Conservation (phyloP, 1,140 invertebrate species). For the Charaxes varanes region DNA sequence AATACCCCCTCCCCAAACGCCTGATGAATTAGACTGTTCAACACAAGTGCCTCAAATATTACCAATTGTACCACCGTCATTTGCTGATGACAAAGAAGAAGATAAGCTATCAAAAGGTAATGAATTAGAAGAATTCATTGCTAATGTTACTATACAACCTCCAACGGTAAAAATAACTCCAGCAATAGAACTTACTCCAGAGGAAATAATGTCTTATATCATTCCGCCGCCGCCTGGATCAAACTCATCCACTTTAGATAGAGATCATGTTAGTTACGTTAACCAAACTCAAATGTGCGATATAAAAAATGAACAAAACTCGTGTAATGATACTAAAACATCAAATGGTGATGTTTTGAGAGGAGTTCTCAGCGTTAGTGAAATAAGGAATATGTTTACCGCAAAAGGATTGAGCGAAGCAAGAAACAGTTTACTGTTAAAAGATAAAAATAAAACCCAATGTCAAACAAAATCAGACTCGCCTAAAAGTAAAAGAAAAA, state of each 20-base stretch:
- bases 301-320: slow-evolving; percentile 32
- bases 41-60: slow-evolving; percentile 77
- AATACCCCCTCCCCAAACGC: slow-evolving; percentile 88
- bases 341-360: slow-evolving; percentile 66
- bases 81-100: slow-evolving; percentile 76
- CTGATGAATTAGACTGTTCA: slow-evolving; percentile 82
- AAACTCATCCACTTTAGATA: slow-evolving; percentile 58
- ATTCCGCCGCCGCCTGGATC: slow-evolving; percentile 85
- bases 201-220: slow-evolving; percentile 86
- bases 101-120: slow-evolving; percentile 37
- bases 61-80: slow-evolving; percentile 81
- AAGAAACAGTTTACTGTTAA: slow-evolving; percentile 68
- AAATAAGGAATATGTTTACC: slow-evolving; percentile 71
- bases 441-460: slow-evolving; percentile 68
- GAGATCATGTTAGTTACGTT: slow-evolving; percentile 52
- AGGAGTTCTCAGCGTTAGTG: slow-evolving; percentile 67
- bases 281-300: slow-evolving; percentile 49
- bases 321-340: slow-evolving; percentile 31
- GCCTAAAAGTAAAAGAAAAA: slow-evolving; percentile 67
- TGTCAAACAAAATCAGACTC: slow-evolving; percentile 56
- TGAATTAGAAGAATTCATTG: slow-evolving; percentile 85
- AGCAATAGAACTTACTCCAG: slow-evolving; percentile 82
- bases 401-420: slow-evolving; percentile 69
- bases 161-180: slow-evolving; percentile 81
- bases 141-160: slow-evolving; percentile 87